phyloP scores from a whole-genome alignment of 2,113 vertebrate species.

The Drymodes brunneopygia region DNA sequence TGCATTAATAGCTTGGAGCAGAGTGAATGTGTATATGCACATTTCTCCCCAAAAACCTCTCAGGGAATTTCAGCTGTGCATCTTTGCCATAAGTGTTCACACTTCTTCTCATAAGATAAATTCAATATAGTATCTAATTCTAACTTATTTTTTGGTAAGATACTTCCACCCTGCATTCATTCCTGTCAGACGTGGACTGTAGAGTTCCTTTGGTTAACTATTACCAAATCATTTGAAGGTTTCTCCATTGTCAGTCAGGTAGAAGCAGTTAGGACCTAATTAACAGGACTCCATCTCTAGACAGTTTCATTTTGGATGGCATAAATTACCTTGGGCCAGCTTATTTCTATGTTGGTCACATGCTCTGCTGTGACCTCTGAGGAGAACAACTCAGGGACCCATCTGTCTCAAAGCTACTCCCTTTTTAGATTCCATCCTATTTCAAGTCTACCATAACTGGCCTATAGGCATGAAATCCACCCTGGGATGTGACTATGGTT shows the following conservation, averaged over 20 bases:
- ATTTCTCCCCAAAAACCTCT: neutral
- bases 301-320: neutral
- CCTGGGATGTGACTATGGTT: neutral
- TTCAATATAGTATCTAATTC: neutral
- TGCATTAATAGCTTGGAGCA: neutral
- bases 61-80: neutral
- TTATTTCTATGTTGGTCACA: neutral
- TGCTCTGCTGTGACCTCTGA: neutral
- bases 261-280: neutral
- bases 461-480: neutral
- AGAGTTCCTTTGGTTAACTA: neutral
- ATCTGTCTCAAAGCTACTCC: neutral
- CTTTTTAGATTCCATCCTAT: neutral
- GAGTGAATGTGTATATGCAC: neutral
- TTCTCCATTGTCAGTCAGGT: neutral
- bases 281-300: neutral
- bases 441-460: neutral
- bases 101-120: neutral
- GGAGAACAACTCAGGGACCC: neutral
- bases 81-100: neutral
- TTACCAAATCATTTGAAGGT: neutral
- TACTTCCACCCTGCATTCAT: neutral
- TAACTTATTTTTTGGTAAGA: neutral
- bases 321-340: neutral
- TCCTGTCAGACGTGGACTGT: neutral